Conservation (phyloP, 2,888 invertebrate species). For the Lacanobia oleracea region DNA sequence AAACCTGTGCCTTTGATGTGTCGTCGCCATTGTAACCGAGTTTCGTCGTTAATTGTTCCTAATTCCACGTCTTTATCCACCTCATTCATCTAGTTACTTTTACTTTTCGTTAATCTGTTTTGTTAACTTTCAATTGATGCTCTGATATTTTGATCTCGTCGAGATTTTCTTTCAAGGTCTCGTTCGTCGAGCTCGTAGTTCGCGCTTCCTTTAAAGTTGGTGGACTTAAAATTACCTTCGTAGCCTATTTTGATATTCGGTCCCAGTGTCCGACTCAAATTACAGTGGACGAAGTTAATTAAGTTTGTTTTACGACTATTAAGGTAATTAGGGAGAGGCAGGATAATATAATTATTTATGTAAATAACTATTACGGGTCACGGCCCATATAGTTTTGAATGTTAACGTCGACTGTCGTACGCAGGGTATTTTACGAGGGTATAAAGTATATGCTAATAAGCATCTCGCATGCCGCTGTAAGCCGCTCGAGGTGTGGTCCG, state of each 20-base stretch:
- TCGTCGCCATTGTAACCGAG: conserved; percentile 67
- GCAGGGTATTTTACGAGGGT: conserved; percentile 57
- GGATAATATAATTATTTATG: conserved; percentile 68
- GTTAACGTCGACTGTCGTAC: conserved; percentile 53
- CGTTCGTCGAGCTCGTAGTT: conserved; percentile 10
- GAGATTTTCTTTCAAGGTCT: conserved; percentile 42
- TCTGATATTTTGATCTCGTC: conserved; percentile 55
- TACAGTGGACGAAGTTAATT: conserved; percentile 62
- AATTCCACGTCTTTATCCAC: conserved; percentile 71
- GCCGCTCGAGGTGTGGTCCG: conserved; percentile 78
- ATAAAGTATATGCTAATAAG: conserved; percentile 67
- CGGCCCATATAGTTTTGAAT: conserved; percentile 64
- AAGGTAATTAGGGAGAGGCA: conserved; percentile 64
- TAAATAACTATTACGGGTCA: conserved; percentile 66
- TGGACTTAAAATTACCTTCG: conserved; percentile 53
- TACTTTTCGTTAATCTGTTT: conserved; percentile 70
- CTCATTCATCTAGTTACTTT: conserved; percentile 69
- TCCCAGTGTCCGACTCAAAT: conserved; percentile 59
- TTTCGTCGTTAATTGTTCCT: conserved; percentile 76
- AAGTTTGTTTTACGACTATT: conserved; percentile 68
- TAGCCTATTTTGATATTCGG: conserved; percentile 62
- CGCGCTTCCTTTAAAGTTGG: conserved; percentile 31
- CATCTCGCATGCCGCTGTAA: conserved; percentile 59
- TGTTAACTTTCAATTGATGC: conserved; percentile 53
- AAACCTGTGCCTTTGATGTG: conserved; percentile 76